Percentiles rank a stretch among this genome's conserved stretches.
phyloP scores from a whole-genome alignment of 2,113 vertebrate genomes.

The Xiphophorus maculatus region DNA sequence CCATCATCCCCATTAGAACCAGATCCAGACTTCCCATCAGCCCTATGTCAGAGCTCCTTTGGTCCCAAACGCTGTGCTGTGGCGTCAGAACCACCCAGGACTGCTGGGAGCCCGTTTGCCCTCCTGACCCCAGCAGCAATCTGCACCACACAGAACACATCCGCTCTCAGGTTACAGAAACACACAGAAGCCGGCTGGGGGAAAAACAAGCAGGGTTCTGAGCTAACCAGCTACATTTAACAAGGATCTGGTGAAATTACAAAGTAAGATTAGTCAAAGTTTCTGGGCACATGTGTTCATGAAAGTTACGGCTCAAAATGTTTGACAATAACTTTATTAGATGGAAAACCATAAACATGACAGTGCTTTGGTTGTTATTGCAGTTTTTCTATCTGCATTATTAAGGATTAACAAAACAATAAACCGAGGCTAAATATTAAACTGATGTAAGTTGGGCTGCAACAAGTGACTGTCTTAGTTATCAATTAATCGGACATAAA shows the following conservation, averaged over 20 bases:
- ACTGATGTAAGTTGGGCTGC: too few relatives aligned
- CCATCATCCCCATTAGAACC: neutral
- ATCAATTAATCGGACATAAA: too few relatives aligned
- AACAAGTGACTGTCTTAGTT: too few relatives aligned
- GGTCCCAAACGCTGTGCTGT: neutral
- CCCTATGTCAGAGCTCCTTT: too few relatives aligned
- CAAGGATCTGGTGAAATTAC: neutral
- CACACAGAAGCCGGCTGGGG: neutral
- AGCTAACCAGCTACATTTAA: neutral
- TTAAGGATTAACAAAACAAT: too few relatives aligned
- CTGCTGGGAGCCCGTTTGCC: constrained; percentile 17
- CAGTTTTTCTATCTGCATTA: too few relatives aligned
- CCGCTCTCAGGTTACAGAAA: neutral
- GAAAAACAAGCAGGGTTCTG: neutral
- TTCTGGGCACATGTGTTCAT: neutral
- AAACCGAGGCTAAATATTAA: too few relatives aligned
- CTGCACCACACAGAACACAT: constrained; percentile 2
- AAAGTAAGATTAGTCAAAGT: neutral
- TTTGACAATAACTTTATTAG: neutral
- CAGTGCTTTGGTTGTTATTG: neutral
- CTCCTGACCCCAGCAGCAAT: constrained; percentile 4
- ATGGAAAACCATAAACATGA: neutral
- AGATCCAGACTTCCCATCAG: neutral
- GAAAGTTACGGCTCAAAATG: neutral
- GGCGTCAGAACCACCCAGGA: neutral